A percentile compares a stretch with the other conserved stretches of the same genome.
Conservation (phyloP, 1,140 invertebrate species). For the Ostrea edulis region DNA sequence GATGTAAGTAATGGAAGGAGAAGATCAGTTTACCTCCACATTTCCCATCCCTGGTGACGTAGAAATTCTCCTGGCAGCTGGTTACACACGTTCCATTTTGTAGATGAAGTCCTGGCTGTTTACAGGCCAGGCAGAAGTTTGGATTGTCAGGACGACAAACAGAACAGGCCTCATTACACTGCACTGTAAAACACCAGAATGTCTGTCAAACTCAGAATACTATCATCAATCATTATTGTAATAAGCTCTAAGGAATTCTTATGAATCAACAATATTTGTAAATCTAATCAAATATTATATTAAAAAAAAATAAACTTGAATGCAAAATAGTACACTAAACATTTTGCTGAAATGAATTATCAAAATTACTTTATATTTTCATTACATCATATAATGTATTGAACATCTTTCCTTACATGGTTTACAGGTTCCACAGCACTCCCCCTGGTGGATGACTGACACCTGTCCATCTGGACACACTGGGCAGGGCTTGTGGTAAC, state of each 20-base stretch:
- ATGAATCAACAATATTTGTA: not conserved
- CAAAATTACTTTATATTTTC: too few species aligned
- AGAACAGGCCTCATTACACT: slow-evolving; percentile 58
- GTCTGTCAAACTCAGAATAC: not conserved
- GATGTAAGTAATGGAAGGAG: not conserved
- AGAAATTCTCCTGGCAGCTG: slow-evolving; percentile 59
- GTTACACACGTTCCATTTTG: slow-evolving; percentile 63
- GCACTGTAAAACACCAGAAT: slow-evolving; percentile 55
- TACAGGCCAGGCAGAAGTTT: slow-evolving; percentile 59
- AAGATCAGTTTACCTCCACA: slow-evolving; percentile 59
- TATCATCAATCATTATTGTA: not conserved
- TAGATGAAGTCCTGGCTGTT: slow-evolving; percentile 53
- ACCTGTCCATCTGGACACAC: slow-evolving; percentile 61
- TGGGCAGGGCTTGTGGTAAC: slow-evolving; percentile 68
- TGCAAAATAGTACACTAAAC: too few species aligned
- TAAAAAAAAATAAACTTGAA: not conserved
- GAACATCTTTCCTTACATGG: slow-evolving; percentile 53
- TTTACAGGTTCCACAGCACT: slow-evolving; percentile 66
- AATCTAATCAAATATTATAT: not conserved
- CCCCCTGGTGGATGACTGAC: slow-evolving; percentile 43
- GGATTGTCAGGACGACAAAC: slow-evolving; percentile 57
- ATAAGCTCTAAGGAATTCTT: too few species aligned
- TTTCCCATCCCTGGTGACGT: slow-evolving; percentile 54
- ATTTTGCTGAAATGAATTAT: too few species aligned
- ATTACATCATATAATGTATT: too few species aligned